A percentile compares a stretch with the other conserved stretches of the same genome.
phyloP scores from a whole-genome alignment of 2,113 vertebrate genomes.

The Rhizomys pruinosus region DNA sequence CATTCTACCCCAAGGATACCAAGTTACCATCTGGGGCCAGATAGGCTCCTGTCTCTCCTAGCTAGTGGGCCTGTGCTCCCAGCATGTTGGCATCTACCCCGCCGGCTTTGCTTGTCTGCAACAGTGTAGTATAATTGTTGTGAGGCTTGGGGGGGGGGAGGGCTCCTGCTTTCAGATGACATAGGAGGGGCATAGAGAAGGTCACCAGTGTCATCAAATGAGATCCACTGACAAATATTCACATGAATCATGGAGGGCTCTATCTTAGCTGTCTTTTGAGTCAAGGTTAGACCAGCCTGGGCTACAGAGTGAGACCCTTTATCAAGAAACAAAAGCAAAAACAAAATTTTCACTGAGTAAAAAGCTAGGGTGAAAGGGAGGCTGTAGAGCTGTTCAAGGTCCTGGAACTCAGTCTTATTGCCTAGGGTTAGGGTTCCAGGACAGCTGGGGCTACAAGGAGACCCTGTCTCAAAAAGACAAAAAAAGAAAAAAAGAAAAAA shows the following conservation, averaged over 20 bases:
- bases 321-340: not conserved
- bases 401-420: not conserved
- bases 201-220: not conserved
- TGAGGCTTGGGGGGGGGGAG: not conserved
- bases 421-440: too few species aligned
- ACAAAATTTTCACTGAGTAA: not conserved
- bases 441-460: too few species aligned
- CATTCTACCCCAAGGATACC: not conserved
- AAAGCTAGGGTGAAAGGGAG: not conserved
- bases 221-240: not conserved
- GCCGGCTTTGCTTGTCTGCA: not conserved
- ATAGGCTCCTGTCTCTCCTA: not conserved
- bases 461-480: too few species aligned
- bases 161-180: not conserved
- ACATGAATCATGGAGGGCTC: not conserved
- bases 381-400: not conserved
- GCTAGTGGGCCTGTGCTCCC: not conserved
- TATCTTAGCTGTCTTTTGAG: too few species aligned
- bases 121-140: not conserved
- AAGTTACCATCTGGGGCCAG: too few species aligned
- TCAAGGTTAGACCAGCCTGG: not conserved
- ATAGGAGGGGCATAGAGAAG: not conserved
- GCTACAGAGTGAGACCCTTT: not conserved
- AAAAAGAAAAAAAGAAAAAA: too few species aligned
- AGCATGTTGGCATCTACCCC: fast-evolving